Conservation (phyloP, 2,797 vertebrate species). For the Anas flavirostris region DNA sequence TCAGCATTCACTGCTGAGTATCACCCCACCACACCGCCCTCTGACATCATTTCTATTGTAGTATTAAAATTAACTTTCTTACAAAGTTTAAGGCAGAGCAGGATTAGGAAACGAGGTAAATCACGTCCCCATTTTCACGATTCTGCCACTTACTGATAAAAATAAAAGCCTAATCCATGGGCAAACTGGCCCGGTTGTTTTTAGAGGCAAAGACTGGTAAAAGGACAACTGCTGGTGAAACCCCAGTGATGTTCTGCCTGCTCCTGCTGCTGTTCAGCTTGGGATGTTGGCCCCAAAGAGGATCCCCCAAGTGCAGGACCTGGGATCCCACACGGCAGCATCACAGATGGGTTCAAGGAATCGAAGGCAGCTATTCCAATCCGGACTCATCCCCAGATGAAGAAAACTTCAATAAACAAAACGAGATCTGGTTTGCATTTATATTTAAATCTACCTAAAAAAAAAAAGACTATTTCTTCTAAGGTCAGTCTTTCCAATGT, state of each 20-base stretch:
- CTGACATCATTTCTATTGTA: background rate
- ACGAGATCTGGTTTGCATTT: background rate
- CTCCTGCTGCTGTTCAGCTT: background rate
- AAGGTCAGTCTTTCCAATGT: background rate
- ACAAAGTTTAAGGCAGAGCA: background rate
- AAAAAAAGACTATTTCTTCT: background rate
- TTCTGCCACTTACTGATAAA: background rate
- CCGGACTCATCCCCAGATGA: background rate
- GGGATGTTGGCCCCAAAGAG: rapidly evolving
- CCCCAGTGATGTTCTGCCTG: background rate
- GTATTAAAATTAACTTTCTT: background rate
- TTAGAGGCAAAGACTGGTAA: background rate
- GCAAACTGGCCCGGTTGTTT: background rate
- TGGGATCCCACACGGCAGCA: rapidly evolving
- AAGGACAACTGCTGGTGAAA: background rate
- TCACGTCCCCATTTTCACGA: background rate
- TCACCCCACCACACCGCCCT: background rate
- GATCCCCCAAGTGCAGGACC: background rate
- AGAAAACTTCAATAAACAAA: background rate
- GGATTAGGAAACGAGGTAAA: background rate
- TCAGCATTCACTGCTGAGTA: rapidly evolving
- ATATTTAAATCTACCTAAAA: background rate
- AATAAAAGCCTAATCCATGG: background rate
- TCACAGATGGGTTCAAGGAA: background rate
- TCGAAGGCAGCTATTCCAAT: background rate